A percentile compares a stretch with the other conserved stretches of the same genome.
Evolutionary conservation across 1,140 invertebrate species (phyloP).

Genomic region (Trachymyrmex septentrionalis): DNA sequence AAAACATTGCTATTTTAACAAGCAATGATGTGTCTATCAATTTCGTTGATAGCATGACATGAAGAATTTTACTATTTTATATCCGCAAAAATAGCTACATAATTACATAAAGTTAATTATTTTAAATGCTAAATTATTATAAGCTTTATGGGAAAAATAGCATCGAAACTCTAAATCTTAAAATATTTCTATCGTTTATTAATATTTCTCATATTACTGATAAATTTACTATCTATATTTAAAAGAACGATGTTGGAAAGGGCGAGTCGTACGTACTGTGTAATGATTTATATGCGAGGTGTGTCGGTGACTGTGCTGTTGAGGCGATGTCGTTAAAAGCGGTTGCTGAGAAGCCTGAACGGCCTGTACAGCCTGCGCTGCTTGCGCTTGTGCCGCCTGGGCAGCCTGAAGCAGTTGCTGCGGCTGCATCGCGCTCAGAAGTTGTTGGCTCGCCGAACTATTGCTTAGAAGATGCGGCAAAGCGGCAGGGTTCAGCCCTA

Average conservation of each 20-base stretch:
- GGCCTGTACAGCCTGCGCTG: constrained; percentile 82
- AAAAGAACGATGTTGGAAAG: neutral
- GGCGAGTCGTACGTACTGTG: constrained; percentile 76
- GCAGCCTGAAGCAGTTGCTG: constrained; percentile 86
- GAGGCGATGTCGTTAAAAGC: constrained; percentile 85
- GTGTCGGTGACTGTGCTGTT: constrained; percentile 84
- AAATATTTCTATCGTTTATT: constrained; percentile 5
- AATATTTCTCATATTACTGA: neutral
- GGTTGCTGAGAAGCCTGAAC: constrained; percentile 85
- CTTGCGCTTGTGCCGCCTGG: constrained; percentile 81
- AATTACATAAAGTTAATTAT: constrained; percentile 14
- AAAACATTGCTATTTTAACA: constrained; percentile 47
- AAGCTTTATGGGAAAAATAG: neutral
- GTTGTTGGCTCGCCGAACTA: constrained; percentile 89
- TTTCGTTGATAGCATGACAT: constrained; percentile 36
- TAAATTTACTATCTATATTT: constrained; percentile 17
- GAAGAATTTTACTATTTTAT: constrained; percentile 18
- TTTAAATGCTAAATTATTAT: constrained; percentile 6
- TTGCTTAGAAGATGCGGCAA: constrained; percentile 91
- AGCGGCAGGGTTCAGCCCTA: constrained; percentile 88
- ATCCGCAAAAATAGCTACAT: constrained; percentile 15
- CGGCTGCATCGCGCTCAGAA: constrained; percentile 89
- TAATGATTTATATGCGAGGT: constrained; percentile 85
- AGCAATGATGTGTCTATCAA: constrained; percentile 30
- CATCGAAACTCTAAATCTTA: neutral